Evolutionary conservation across 1,140 invertebrate species (phyloP), one percentile per base, ranked within the genome.

Genomic region (Ips nitidus): DNA sequence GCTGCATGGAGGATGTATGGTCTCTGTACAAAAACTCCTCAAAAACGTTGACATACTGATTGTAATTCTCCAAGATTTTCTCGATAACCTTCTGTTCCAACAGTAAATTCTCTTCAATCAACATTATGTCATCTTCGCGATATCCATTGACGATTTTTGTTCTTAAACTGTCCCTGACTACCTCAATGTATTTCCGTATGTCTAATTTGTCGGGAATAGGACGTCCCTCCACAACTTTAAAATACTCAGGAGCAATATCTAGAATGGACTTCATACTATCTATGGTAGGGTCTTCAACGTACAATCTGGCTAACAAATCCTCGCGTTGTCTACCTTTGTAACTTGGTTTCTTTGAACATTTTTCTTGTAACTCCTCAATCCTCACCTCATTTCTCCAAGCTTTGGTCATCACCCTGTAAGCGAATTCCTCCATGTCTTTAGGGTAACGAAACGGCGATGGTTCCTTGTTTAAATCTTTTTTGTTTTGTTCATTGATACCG

Each of bases 201-300:
- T 84, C 85, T 60, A 83, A 83, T 56, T 83, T 83, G 38, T 78
- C 74, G 3, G 64, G 65, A 37, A 78, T 77, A 8, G 86, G 83
- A 67, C 83, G 78, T 4, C 78, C 86, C 75, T 83, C 82, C 1
- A 89, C 78, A 72, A 86, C 79, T 3, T 82, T 83, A 74, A 86
- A 89, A 75, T 83, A 90, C 41, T 84, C 78, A 2, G 88, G 86
- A 79, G 89, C 86, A 2, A 89, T 79, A 71, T 89, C 85, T 4
- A 83, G 55, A 57, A 85, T 81, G 40, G 84, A 84, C 74, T 81
- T 81, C 5, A 74, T 74, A 37, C 63, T 75, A 59, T 71, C 65
- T 6, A 77, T 52, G 36, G 72, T 63, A 5, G 77, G 73, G 55
- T 75, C 70, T 74, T 78, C 66, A 0, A 79, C 74, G 52, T 76